A percentile compares a stretch with the other conserved stretches of the same genome.
These are phyloP conservation scores for Champsocephalus esox DNA, from an alignment of 2,797 vertebrate species.

Conservation along the genomic window DNA sequence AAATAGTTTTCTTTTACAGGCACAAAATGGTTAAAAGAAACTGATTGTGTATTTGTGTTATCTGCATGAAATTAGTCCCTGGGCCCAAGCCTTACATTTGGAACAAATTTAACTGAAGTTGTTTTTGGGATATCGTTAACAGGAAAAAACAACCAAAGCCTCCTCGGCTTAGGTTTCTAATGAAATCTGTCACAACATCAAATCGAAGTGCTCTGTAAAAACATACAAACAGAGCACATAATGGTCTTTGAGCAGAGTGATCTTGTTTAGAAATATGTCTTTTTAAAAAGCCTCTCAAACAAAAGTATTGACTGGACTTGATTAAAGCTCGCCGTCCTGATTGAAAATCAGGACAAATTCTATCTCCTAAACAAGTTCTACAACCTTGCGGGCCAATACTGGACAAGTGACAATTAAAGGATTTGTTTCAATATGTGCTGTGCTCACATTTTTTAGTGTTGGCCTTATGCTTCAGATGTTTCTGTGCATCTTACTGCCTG, in stretches of 20 bases:
- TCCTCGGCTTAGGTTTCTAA: constrained; percentile 33
- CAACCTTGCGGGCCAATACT: constrained; percentile 23
- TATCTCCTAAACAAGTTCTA: constrained; percentile 48
- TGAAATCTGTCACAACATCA: constrained; percentile 18
- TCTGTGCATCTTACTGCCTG: constrained; percentile 28
- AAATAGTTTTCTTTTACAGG: not conserved
- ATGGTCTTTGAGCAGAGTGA: constrained; percentile 21
- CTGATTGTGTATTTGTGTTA: not conserved
- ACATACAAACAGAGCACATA: constrained; percentile 27
- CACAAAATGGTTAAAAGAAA: not conserved
- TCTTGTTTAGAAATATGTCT: constrained; percentile 22
- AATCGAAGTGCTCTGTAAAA: constrained; percentile 3
- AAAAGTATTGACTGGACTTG: constrained; percentile 14
- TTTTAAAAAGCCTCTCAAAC: constrained; percentile 10
- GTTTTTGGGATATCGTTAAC: constrained; percentile 34
- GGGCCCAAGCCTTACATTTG: constrained; percentile 12
- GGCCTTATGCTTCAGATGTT: constrained; percentile 22
- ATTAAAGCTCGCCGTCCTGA: constrained; percentile 15
- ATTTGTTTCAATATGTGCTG: constrained; percentile 55
- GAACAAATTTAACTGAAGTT: constrained; percentile 22
- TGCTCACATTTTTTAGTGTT: constrained; percentile 28
- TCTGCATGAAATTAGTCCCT: constrained; percentile 13
- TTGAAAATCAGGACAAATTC: constrained; percentile 22
- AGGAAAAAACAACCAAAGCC: constrained; percentile 30
- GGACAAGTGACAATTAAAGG: constrained; percentile 61